Conservation (phyloP, 1,140 invertebrate species). For the Calephelis nemesis region DNA sequence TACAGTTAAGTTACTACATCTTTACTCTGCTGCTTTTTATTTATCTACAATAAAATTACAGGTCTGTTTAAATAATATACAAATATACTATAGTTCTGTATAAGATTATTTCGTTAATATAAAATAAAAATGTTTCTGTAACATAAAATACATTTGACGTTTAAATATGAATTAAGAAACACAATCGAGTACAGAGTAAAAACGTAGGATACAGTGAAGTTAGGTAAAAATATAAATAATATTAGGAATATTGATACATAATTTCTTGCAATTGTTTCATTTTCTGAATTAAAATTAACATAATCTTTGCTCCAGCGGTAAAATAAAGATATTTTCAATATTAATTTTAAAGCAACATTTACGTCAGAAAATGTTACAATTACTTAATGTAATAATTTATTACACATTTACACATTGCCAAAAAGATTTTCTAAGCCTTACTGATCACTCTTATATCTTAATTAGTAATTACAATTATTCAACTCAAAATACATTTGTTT, state of each 20-base stretch:
- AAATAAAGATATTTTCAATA: constrained; percentile 16
- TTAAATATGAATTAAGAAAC: constrained; percentile 21
- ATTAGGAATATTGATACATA: constrained; percentile 56
- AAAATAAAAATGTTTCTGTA: background rate
- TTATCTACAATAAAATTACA: constrained; percentile 16
- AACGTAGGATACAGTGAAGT: constrained; percentile 48
- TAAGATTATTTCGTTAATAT: background rate
- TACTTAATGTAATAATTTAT: constrained; percentile 57
- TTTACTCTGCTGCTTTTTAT: constrained; percentile 48
- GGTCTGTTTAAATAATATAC: constrained; percentile 3
- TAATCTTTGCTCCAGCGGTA: constrained; percentile 7
- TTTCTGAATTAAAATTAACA: constrained; percentile 36
- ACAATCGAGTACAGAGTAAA: constrained; percentile 52
- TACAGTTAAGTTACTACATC: constrained; percentile 59
- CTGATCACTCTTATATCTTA: constrained; percentile 55
- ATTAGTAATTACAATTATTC: constrained; percentile 48
- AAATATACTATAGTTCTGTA: background rate
- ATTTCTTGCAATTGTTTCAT: constrained; percentile 55
- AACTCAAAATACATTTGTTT: constrained; percentile 36
- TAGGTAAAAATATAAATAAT: constrained; percentile 68
- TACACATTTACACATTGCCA: constrained; percentile 70
- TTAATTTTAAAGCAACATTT: background rate
- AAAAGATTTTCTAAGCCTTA: constrained; percentile 56
- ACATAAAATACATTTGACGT: constrained; percentile 2
- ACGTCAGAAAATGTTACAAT: constrained; percentile 51